These are phyloP conservation scores for Novumbra hubbsi DNA, from an alignment of 2,797 vertebrate species.

Conservation along the genomic window DNA sequence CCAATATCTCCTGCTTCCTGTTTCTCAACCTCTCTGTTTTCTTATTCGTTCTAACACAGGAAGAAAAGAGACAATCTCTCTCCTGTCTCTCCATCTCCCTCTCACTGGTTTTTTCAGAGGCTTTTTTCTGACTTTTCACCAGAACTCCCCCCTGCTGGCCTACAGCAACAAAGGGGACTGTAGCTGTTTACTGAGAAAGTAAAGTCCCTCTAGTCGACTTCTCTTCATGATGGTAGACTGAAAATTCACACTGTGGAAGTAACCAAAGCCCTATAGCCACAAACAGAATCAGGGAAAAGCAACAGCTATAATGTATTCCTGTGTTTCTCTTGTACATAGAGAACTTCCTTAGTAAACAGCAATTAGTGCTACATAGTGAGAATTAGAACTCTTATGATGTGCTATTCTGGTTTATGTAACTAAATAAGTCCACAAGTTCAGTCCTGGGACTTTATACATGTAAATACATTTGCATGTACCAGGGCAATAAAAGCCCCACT, in stretches of 20 bases:
- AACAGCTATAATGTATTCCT: constrained; percentile 41
- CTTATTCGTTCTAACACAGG: neutral
- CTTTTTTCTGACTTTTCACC: neutral
- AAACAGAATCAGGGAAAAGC: neutral
- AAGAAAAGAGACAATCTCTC: neutral
- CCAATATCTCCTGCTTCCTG: no score
- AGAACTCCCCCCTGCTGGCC: neutral
- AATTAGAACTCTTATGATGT: no score
- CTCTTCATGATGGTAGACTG: neutral
- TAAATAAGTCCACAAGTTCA: no score
- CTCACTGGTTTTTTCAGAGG: neutral
- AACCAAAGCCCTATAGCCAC: neutral
- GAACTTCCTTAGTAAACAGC: constrained; percentile 41
- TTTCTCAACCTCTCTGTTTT: neutral
- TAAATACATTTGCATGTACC: no score
- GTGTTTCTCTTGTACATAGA: constrained; percentile 23
- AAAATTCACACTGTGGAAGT: neutral
- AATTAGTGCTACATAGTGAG: constrained; percentile 37
- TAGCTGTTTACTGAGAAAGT: neutral
- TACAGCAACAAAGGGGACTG: neutral
- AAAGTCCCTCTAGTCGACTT: neutral
- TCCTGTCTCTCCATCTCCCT: neutral
- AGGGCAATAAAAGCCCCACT: no score
- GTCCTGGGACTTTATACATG: no score
- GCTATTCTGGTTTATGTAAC: no score